These are phyloP conservation scores for Oxycera nigricornis DNA, from an alignment of 2,888 invertebrate genomes.

Conservation along the genomic window DNA sequence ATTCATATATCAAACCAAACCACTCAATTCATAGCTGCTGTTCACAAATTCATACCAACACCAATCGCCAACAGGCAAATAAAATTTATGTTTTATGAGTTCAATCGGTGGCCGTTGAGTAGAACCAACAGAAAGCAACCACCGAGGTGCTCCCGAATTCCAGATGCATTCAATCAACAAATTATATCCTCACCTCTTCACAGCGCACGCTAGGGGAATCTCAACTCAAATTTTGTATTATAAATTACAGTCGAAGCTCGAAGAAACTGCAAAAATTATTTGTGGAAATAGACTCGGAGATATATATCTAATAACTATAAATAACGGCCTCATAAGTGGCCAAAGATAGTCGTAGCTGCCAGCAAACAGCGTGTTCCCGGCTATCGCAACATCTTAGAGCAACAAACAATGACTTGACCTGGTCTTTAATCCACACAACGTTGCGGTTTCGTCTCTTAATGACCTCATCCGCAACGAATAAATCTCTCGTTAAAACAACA, in stretches of 20 bases:
- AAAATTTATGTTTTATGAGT: conserved; percentile 31
- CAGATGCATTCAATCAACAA: conserved; percentile 30
- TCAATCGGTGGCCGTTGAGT: not conserved
- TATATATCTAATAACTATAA: conserved; percentile 35
- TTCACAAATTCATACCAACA: conserved; percentile 19
- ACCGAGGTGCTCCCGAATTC: conserved; percentile 23
- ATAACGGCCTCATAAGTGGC: conserved; percentile 35
- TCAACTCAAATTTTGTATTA: not conserved
- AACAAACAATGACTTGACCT: conserved; percentile 26
- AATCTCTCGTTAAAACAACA: conserved; percentile 37
- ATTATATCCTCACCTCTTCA: not conserved
- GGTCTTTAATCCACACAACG: not conserved
- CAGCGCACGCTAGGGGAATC: not conserved
- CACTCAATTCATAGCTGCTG: not conserved
- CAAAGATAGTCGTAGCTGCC: not conserved
- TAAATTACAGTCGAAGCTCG: conserved; percentile 7
- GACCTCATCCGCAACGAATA: conserved; percentile 35
- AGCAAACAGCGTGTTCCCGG: not conserved
- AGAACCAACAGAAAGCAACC: not conserved
- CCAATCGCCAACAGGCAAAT: conserved; percentile 13
- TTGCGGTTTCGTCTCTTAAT: conserved; percentile 23
- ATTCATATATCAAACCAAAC: conserved; percentile 1
- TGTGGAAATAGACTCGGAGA: conserved; percentile 12
- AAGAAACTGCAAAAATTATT: conserved; percentile 37
- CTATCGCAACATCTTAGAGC: not conserved